phyloP scores from a whole-genome alignment of 2,797 vertebrate species.

The Melanotaenia maccullochi region DNA sequence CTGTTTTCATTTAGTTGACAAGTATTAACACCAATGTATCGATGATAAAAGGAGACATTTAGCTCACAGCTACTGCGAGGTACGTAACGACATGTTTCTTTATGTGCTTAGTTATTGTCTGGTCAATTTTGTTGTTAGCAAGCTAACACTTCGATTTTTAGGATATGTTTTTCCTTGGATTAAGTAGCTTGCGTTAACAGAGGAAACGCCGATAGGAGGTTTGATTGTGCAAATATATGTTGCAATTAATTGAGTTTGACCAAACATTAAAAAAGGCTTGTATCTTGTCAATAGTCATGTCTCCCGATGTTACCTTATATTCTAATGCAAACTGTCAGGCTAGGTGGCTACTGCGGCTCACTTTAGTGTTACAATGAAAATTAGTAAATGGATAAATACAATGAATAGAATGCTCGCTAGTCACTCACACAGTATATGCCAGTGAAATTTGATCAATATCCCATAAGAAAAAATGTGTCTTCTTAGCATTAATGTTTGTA shows the following conservation, averaged over 20 bases:
- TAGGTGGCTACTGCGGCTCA: neutral
- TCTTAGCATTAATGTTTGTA: neutral
- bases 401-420: neutral
- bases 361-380: neutral
- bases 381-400: neutral
- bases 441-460: neutral
- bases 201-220: neutral
- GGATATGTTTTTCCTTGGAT: neutral
- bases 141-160: neutral
- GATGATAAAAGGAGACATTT: neutral
- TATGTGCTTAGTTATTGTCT: neutral
- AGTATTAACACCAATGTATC: neutral
- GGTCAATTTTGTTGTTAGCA: neutral
- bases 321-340: neutral
- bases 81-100: slow-evolving; percentile 20
- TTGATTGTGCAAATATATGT: neutral
- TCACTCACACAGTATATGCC: neutral
- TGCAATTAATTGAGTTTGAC: neutral
- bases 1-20: neutral
- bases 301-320: neutral
- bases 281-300: neutral
- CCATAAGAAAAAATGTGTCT: neutral
- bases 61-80: slow-evolving; percentile 22
- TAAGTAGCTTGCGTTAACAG: neutral
- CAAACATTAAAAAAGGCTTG: neutral